These are phyloP conservation scores for Pristionchus pacificus DNA, from an alignment of 1,140 invertebrate genomes.

Conservation along the genomic window DNA sequence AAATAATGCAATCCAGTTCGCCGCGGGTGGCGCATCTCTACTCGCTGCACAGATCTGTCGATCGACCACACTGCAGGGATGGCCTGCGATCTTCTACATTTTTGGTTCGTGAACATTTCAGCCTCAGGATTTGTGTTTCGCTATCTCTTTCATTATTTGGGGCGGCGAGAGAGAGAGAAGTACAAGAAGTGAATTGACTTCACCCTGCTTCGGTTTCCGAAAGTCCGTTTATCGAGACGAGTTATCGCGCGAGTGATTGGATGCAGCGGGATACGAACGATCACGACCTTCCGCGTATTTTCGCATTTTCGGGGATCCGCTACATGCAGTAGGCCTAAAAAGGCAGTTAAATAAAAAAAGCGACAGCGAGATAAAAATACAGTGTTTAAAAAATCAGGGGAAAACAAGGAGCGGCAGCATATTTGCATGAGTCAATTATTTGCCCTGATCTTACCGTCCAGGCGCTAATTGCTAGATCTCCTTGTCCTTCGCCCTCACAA, in stretches of 20 bases:
- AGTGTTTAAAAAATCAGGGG: neutral
- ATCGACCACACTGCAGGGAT: neutral
- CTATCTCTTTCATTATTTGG: too few species aligned
- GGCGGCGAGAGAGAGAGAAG: too few species aligned
- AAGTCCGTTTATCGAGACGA: neutral
- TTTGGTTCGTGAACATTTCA: neutral
- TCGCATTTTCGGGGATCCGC: too few species aligned
- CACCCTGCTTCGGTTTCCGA: neutral
- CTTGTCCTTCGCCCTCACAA: neutral
- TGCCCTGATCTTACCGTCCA: neutral
- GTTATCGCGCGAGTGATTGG: too few species aligned
- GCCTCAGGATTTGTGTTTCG: too few species aligned
- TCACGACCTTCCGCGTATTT: neutral
- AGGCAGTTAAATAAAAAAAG: too few species aligned
- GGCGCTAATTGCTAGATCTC: neutral
- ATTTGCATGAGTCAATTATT: neutral
- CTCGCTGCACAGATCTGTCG: neutral
- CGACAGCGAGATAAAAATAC: too few species aligned
- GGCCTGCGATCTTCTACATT: neutral
- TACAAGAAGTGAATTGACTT: neutral
- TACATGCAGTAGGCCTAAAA: too few species aligned
- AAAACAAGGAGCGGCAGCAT: too few species aligned
- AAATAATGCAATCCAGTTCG: too few species aligned
- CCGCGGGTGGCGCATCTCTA: neutral
- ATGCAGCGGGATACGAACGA: too few species aligned